These are phyloP conservation scores for Lasiurus borealis DNA, from an alignment of 2,113 vertebrate genomes.

Conservation along the genomic window DNA sequence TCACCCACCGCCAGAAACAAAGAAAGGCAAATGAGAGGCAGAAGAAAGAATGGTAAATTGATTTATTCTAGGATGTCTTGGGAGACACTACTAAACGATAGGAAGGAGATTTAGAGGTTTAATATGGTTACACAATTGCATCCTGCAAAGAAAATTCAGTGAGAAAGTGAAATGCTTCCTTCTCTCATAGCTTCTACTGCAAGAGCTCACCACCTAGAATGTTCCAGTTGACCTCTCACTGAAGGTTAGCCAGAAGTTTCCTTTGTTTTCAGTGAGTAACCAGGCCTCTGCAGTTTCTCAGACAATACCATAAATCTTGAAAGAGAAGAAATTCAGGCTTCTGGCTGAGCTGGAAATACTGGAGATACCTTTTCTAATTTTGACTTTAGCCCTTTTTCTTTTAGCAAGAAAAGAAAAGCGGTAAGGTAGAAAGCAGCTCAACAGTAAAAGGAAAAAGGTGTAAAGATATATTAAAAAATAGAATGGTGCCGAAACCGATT, in stretches of 20 bases:
- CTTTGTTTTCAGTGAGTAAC: not conserved
- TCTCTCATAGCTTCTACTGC: not conserved
- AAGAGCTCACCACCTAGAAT: not conserved
- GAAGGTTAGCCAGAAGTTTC: not conserved
- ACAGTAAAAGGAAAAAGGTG: not conserved
- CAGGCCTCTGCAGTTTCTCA: not conserved
- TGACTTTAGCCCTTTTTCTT: not conserved
- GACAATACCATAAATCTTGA: not conserved
- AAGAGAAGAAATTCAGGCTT: not conserved
- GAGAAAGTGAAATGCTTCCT: not conserved
- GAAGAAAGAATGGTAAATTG: not conserved
- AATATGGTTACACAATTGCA: not conserved
- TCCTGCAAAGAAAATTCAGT: not conserved
- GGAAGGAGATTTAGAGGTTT: not conserved
- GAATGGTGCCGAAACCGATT: not conserved
- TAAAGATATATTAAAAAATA: not conserved
- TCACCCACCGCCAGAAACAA: not conserved
- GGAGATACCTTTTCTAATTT: not conserved
- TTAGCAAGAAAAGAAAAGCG: conserved; percentile 4
- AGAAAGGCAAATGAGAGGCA: not conserved
- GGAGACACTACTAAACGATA: not conserved
- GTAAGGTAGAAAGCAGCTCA: not conserved
- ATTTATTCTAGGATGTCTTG: not conserved
- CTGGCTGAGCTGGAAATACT: conserved; percentile 1
- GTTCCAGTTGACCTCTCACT: not conserved